Percentiles rank a stretch among this genome's conserved stretches.
phyloP scores from a whole-genome alignment of 2,888 invertebrate species.

The Melanchra persicariae region DNA sequence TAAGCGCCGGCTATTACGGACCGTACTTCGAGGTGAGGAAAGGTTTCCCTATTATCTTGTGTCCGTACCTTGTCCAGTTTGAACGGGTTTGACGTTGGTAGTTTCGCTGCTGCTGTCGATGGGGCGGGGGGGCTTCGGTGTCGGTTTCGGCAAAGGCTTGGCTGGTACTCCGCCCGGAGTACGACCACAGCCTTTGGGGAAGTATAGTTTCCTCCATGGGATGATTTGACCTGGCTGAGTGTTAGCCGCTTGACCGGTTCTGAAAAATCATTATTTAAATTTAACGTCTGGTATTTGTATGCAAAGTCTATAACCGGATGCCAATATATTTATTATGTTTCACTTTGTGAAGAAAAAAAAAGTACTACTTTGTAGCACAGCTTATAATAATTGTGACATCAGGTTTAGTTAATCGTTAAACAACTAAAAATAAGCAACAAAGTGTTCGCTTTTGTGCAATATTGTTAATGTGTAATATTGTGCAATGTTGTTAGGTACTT shows the following conservation, averaged over 20 bases:
- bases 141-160: slow-evolving; percentile 79
- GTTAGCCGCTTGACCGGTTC: slow-evolving; percentile 73
- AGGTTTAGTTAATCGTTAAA: slow-evolving; percentile 12
- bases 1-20: background rate
- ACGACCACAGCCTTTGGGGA: slow-evolving; percentile 94
- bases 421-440: slow-evolving; percentile 9
- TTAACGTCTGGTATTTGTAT: background rate
- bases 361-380: background rate
- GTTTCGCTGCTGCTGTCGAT: slow-evolving; percentile 84
- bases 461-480: background rate
- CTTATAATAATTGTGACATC: slow-evolving; percentile 21
- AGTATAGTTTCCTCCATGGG: slow-evolving; percentile 93
- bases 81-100: slow-evolving; percentile 81
- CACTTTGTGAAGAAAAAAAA: slow-evolving; percentile 1
- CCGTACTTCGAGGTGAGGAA: background rate
- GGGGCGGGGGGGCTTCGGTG: slow-evolving; percentile 74
- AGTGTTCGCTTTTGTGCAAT: slow-evolving; percentile 6
- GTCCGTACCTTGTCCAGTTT: slow-evolving; percentile 73
- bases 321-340: background rate
- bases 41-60: background rate
- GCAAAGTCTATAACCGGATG: background rate
- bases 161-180: slow-evolving; percentile 86
- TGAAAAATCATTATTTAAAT: slow-evolving; percentile 51
- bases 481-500: slow-evolving; percentile 63
- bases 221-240: slow-evolving; percentile 88